A percentile compares a stretch with the other conserved stretches of the same genome.
These are phyloP conservation scores for Phymastichus coffea DNA, from an alignment of 1,140 invertebrate genomes.

Conservation along the genomic window DNA sequence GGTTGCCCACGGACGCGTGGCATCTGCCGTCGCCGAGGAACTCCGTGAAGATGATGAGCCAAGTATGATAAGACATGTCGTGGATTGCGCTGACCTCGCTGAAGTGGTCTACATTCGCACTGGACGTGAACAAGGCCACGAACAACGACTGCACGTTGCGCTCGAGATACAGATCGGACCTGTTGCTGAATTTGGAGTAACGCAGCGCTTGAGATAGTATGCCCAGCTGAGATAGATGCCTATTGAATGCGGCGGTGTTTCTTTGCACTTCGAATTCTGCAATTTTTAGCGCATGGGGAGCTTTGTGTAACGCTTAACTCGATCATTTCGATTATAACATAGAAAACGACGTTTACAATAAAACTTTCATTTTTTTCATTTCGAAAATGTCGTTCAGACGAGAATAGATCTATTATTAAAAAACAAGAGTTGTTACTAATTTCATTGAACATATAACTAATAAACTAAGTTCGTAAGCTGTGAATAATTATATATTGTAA, in stretches of 20 bases:
- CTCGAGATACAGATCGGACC: conserved; percentile 2
- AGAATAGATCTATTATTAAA: no score
- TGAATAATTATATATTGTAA: no score
- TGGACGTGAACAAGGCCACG: conserved; percentile 30
- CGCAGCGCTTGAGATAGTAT: conserved; percentile 23
- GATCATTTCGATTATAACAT: no score
- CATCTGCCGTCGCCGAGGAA: not conserved
- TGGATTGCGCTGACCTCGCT: conserved; percentile 5
- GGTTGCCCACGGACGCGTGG: conserved; percentile 24
- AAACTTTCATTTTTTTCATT: no score
- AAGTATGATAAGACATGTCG: conserved; percentile 30
- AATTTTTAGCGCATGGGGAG: no score
- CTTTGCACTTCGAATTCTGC: conserved; percentile 22
- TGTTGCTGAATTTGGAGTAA: conserved; percentile 23
- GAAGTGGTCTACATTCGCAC: conserved; percentile 27
- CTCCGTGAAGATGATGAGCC: conserved; percentile 36
- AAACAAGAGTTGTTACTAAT: no score
- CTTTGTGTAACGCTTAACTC: no score
- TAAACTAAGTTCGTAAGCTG: no score
- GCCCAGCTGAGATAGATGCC: conserved; percentile 24
- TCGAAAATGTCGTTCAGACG: no score
- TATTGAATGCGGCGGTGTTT: conserved; percentile 6
- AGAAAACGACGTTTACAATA: no score
- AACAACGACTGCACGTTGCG: conserved; percentile 26
- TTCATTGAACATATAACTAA: no score